These are phyloP conservation scores for Apotomis betuletana DNA, from an alignment of 2,888 invertebrate species.

Conservation along the genomic window DNA sequence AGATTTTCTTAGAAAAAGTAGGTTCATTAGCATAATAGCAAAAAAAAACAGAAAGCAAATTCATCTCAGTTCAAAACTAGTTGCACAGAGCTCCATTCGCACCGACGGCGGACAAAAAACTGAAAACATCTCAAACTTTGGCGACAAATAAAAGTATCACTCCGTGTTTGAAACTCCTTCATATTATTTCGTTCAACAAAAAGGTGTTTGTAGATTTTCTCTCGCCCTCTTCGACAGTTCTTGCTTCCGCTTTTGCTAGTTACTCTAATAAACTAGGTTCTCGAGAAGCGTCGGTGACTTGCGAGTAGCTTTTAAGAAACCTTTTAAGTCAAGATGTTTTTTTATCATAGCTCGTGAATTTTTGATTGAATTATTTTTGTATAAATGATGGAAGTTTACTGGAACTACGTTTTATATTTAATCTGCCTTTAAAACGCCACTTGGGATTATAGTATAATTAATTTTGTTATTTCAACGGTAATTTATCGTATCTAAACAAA, in stretches of 20 bases:
- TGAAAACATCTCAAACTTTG: slow-evolving; percentile 11
- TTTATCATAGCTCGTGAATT: slow-evolving; percentile 7
- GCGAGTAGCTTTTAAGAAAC: slow-evolving; percentile 22
- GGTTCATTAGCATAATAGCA: neutral
- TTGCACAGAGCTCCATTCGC: slow-evolving; percentile 22
- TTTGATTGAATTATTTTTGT: slow-evolving; percentile 5
- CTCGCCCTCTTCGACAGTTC: slow-evolving; percentile 28
- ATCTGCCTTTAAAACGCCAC: neutral
- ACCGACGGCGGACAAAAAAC: slow-evolving; percentile 5
- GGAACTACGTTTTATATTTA: neutral
- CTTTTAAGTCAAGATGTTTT: slow-evolving; percentile 19
- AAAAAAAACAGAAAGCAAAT: slow-evolving; percentile 19
- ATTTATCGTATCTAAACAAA: too few relatives aligned
- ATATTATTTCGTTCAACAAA: slow-evolving; percentile 24
- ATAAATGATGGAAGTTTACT: neutral
- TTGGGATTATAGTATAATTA: too few relatives aligned
- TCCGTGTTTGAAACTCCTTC: slow-evolving; percentile 21
- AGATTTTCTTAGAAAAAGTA: neutral
- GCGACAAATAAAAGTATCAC: slow-evolving; percentile 27
- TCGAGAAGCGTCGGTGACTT: neutral
- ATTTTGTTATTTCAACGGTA: too few relatives aligned
- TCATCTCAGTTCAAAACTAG: slow-evolving; percentile 27
- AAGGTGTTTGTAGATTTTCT: slow-evolving; percentile 22
- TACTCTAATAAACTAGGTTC: slow-evolving; percentile 20
- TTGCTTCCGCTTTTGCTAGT: slow-evolving; percentile 24